A percentile compares a stretch with the other conserved stretches of the same genome.
These are phyloP conservation scores for Pecten maximus DNA, from an alignment of 2,888 invertebrate genomes.

Conservation along the genomic window DNA sequence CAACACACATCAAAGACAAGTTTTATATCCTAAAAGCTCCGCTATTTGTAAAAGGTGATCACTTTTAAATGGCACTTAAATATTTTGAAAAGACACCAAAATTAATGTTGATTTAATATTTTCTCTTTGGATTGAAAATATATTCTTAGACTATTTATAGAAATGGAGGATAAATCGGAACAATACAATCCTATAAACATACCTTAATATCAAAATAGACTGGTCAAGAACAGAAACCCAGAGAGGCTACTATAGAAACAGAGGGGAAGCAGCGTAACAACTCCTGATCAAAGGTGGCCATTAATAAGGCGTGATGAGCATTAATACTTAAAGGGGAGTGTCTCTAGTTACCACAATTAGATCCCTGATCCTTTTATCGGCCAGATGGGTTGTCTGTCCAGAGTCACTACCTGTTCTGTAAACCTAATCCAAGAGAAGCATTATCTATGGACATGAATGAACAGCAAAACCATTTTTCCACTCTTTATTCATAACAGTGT, in stretches of 20 bases:
- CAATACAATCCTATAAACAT: background rate
- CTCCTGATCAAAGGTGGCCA: background rate
- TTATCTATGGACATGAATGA: background rate
- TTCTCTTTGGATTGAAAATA: background rate
- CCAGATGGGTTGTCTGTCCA: background rate
- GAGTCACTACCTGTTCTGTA: background rate
- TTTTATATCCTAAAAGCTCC: background rate
- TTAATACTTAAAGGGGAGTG: slow-evolving; percentile 2
- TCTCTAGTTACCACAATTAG: slow-evolving; percentile 33
- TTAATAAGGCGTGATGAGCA: background rate
- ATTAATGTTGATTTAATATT: background rate
- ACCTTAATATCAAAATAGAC: background rate
- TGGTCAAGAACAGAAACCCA: background rate
- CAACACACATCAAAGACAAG: background rate
- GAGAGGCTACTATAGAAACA: background rate
- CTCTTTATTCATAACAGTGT: background rate
- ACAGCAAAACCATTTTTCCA: background rate
- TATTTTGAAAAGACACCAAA: background rate
- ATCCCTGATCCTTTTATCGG: background rate
- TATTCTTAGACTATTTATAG: background rate
- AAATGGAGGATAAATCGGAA: background rate
- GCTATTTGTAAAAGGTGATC: background rate
- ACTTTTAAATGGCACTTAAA: background rate
- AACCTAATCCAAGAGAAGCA: background rate
- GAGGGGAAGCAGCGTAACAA: background rate